Evolutionary conservation across 2,797 vertebrate species (phyloP), one percentile per base, ranked within the genome.

Genomic region (Enteromius mattozi): DNA sequence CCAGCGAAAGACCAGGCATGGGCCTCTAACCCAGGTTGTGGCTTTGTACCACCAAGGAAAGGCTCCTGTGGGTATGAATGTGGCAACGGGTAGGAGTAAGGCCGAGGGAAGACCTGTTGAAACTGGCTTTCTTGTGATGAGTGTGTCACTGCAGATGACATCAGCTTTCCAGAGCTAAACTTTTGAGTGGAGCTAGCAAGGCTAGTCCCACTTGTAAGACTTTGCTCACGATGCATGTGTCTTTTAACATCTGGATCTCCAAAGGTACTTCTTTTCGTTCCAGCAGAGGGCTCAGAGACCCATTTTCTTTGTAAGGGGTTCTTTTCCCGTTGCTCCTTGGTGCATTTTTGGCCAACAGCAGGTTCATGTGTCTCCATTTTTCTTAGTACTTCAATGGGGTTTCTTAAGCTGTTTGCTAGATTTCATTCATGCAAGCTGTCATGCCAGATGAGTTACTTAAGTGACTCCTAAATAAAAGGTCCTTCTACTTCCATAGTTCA

Each of bases 1-100:
- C 96, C 96, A 81, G 96, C 94, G 90, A 97, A 98, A 10, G 96
- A 96, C 97, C 98, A 99, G 0, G 96, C 96, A 65, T 97, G 96
- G 81, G 96, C 94, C 92, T 99, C 98, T 7, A 98, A 93, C 86
- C 96, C 97, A 84, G 97, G 96, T 85, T 97, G 97, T 54, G 97
- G 96, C 93, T 98, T 98, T 92, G 93, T 94, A 92, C 96, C 96
- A 86, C 97, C 96, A 87, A 94, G 91, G 91, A 97, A 96, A 93
- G 96, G 95, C 75, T 97, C 97, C 91, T 98, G 97, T 80, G 98
- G 97, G 91, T 98, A 99, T 47, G 97, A 96, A 87, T 97, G 98
- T 16, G 96, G 94, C 85, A 98, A 94, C 82, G 96, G 97, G 94
- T 97, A 98, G 90, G 97, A 88, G 82, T 96, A 98, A 51, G 96